Evolutionary conservation across 1,140 invertebrate species (phyloP).

Genomic region (Theocolax elegans): DNA sequence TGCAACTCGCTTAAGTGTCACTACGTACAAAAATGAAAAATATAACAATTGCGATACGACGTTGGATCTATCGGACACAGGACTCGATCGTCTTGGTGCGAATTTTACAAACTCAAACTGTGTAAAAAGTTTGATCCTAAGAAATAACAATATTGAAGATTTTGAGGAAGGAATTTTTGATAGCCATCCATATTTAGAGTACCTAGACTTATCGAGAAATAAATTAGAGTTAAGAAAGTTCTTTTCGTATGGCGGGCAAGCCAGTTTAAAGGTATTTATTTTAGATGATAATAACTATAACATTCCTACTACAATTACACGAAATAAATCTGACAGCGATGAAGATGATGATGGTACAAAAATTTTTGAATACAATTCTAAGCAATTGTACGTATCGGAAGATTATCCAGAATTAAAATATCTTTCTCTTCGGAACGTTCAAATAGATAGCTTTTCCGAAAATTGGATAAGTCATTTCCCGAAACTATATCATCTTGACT

Average conservation of each 20-base stretch:
- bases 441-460: neutral
- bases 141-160: slow-evolving; percentile 22
- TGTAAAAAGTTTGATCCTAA: slow-evolving; percentile 13
- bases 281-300: slow-evolving; percentile 5
- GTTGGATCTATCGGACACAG: slow-evolving; percentile 29
- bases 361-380: neutral
- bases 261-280: slow-evolving; percentile 23
- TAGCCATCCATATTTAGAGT: slow-evolving; percentile 6
- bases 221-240: neutral
- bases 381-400: neutral
- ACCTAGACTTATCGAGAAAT: slow-evolving; percentile 37
- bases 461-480: slow-evolving; percentile 1
- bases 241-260: slow-evolving; percentile 8
- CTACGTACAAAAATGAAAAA: neutral
- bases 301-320: neutral
- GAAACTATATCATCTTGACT: slow-evolving; percentile 19
- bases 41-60: neutral
- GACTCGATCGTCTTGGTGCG: neutral
- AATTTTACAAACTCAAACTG: slow-evolving; percentile 22
- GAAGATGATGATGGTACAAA: neutral
- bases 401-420: slow-evolving; percentile 15
- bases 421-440: slow-evolving; percentile 28
- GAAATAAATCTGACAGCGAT: neutral
- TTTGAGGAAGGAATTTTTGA: slow-evolving; percentile 2
- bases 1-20: neutral